phyloP scores from a whole-genome alignment of 92 coral and sea anemone species.

The Epizoanthus rinbou region DNA sequence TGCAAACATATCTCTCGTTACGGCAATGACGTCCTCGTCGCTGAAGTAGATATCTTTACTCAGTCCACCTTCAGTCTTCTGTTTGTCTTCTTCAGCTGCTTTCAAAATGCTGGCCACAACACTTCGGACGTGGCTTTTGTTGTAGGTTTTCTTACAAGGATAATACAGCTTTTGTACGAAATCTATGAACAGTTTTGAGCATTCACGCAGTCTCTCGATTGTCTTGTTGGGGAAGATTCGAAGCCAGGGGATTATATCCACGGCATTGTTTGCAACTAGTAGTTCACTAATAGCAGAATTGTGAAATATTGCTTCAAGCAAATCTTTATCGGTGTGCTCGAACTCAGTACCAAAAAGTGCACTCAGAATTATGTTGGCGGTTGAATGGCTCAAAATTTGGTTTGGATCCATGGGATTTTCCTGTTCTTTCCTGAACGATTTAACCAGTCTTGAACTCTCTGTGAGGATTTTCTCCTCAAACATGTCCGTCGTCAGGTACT shows the following conservation, averaged over 20 bases:
- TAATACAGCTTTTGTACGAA: conserved; percentile 45
- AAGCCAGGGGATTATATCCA: conserved; percentile 72
- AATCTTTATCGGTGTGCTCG: conserved; percentile 38
- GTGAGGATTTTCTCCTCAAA: conserved; percentile 47
- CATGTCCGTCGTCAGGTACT: conserved; percentile 55
- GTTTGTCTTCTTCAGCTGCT: conserved; percentile 17
- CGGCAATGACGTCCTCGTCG: conserved; percentile 24
- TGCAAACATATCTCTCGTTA: conserved; percentile 62
- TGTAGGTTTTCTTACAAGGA: conserved; percentile 19
- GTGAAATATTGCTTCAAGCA: conserved; percentile 36
- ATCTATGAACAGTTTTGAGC: conserved; percentile 1
- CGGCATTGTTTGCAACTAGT: conserved; percentile 47
- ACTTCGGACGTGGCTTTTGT: conserved; percentile 4
- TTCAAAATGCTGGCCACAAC: conserved; percentile 62
- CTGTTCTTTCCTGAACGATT: conserved; percentile 37
- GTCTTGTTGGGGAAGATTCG: conserved; percentile 55
- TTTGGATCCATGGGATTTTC: conserved; percentile 55
- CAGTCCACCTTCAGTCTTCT: background rate
- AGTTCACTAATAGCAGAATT: conserved; percentile 47
- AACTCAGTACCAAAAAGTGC: conserved; percentile 61
- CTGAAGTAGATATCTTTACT: background rate
- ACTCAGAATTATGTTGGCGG: conserved; percentile 57
- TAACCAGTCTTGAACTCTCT: conserved; percentile 49
- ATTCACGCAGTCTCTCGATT: conserved; percentile 29
- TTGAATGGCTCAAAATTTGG: conserved; percentile 46